These are phyloP conservation scores for Zootermopsis nevadensis DNA, from an alignment of 2,888 invertebrate genomes.

Conservation along the genomic window DNA sequence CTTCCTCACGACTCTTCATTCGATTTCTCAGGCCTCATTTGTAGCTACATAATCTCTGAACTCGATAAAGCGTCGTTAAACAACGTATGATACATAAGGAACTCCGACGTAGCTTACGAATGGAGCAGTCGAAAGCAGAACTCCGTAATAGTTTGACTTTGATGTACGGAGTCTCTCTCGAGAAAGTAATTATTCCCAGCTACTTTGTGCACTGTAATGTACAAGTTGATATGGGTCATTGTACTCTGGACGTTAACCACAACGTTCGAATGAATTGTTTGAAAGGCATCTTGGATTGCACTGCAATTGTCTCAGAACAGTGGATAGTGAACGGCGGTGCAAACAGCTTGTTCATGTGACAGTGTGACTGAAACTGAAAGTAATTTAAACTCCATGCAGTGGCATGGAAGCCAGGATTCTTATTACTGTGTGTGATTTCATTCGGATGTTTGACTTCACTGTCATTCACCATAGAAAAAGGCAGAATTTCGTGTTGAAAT, in stretches of 20 bases:
- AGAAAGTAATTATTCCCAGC: background rate
- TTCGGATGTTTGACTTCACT: background rate
- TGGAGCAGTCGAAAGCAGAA: no score
- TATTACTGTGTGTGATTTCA: background rate
- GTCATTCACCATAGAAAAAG: background rate
- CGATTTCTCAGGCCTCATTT: no score
- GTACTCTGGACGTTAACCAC: background rate
- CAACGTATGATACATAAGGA: no score
- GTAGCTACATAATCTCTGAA: no score
- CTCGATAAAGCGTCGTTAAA: no score
- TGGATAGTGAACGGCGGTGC: background rate
- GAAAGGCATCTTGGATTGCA: background rate
- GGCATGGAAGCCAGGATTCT: constrained; percentile 1
- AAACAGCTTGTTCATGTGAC: background rate
- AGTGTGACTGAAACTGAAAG: background rate
- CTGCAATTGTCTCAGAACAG: background rate
- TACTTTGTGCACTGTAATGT: background rate
- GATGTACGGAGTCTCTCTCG: no score
- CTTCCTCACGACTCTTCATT: no score
- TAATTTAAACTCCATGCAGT: background rate
- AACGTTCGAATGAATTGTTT: background rate
- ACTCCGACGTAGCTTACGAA: no score
- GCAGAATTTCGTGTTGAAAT: no score
- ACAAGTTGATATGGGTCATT: background rate
- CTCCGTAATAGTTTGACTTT: no score